Base-by-base conservation (phyloP, 2,797 vertebrate genomes). In the Cuculus canorus region DNA sequence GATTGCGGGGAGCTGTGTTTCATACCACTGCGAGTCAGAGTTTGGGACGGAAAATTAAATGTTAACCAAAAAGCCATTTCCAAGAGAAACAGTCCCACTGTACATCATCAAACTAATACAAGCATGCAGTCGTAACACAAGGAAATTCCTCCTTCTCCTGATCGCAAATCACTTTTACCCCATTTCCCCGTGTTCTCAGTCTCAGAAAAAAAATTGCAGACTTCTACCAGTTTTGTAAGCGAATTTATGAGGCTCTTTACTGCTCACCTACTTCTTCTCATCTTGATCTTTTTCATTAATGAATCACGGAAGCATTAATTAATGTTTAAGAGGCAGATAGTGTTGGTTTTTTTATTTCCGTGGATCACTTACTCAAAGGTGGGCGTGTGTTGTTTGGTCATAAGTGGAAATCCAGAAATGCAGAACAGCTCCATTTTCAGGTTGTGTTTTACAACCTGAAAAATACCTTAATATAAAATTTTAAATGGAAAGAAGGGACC, bases 61-160 rank as follows among this genome's bases (percentile, higher is more conserved):
- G 69, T 93, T 96, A 94, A 83, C 61, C 82, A 94, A 93, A 84
- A 90, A 86, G 59, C 77, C 69, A 82, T 96, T 96, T 92, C 80
- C 66, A 84, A 91, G 93, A 94, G 87, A 92, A 96, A 93, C 77
- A 86, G 87, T 86, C 92, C 66, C 76, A 30, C 59, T 78, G 66
- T 66, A 92, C 77, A 79, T 82, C 85, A 90, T 65, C 73, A 63
- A 76, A 88, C 82, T 88, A 94, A 93, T 91, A 91, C 90, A 96
- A 95, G 77, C 80, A 56, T 18, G 53, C 72, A 83, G 59, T 68
- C 82, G 79, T 78, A 92, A 88, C 73, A 76, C 72, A 56, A 71
- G 59, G 80, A 91, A 92, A 78, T 90, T 90, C 79, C 82, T 83
- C 64, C 84, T 93, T 48, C 75, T 81, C 45, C 32, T 63, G 64